Conservation (phyloP, 2,797 vertebrate species). For the Crenichthys baileyi region DNA sequence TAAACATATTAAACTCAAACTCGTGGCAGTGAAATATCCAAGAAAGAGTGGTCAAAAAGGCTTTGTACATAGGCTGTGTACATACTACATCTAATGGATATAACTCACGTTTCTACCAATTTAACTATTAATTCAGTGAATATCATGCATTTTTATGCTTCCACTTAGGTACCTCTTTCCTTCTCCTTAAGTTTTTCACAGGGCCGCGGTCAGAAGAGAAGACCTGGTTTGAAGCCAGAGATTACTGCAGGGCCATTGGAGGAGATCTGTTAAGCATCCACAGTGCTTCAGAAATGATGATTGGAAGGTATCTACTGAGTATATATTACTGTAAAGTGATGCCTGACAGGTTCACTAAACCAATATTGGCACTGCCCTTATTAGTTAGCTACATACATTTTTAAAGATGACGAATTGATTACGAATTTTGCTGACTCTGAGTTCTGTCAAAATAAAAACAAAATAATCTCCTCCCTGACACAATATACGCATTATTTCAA, state of each 20-base stretch:
- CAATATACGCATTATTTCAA: no score
- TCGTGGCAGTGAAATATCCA: no score
- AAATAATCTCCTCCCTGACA: no score
- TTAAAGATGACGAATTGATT: no score
- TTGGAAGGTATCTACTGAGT: slow-evolving; percentile 24
- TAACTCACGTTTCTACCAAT: background rate
- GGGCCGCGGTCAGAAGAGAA: slow-evolving; percentile 71
- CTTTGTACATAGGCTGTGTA: background rate
- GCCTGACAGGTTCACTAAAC: no score
- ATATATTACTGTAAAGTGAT: no score
- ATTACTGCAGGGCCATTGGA: slow-evolving; percentile 87
- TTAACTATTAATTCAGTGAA: background rate
- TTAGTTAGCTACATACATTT: no score
- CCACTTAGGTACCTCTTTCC: background rate
- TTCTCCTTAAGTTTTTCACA: slow-evolving; percentile 65
- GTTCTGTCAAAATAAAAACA: no score
- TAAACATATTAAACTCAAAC: background rate
- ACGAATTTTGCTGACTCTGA: background rate
- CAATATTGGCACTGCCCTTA: no score
- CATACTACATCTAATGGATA: background rate
- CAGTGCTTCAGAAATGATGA: slow-evolving; percentile 67
- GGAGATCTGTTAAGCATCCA: slow-evolving; percentile 90
- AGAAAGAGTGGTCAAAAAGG: background rate
- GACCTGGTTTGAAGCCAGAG: slow-evolving; percentile 89
- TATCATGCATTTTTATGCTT: background rate